Conservation (phyloP, 2,113 vertebrate species). For the Shinisaurus crocodilurus region DNA sequence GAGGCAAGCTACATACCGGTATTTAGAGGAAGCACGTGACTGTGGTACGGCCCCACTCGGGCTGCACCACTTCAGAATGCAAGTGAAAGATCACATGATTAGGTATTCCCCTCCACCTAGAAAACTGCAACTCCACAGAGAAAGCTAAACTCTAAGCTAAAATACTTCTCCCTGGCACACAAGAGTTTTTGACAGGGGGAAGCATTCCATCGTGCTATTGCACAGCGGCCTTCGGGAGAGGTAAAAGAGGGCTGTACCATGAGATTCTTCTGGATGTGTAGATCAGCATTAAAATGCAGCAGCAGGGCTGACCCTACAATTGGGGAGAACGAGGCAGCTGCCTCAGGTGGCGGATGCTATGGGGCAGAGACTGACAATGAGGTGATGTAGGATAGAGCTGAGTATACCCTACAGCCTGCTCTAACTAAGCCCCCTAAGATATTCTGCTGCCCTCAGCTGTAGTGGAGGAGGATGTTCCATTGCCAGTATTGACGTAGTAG, state of each 20-base stretch:
- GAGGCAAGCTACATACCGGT: background rate
- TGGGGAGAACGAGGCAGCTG: too few species aligned
- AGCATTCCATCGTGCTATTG: background rate
- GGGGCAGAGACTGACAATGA: background rate
- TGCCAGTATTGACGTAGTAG: too few species aligned
- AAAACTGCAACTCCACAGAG: background rate
- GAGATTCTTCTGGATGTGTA: background rate
- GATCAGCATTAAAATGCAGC: background rate
- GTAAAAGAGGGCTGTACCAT: background rate
- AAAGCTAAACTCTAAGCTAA: background rate
- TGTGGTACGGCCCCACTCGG: background rate
- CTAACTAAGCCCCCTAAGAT: too few species aligned
- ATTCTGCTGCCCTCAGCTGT: too few species aligned
- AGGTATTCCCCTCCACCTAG: background rate
- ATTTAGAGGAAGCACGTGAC: background rate
- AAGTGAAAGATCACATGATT: background rate
- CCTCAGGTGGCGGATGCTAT: background rate
- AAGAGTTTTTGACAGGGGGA: background rate
- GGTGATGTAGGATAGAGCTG: too few species aligned
- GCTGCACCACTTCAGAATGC: background rate
- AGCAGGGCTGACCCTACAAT: background rate
- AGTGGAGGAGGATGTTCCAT: too few species aligned
- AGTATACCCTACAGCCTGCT: too few species aligned
- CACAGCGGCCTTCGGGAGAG: background rate
- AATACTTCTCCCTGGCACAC: background rate